These are phyloP conservation scores for Pomacea canaliculata DNA, from an alignment of 2,888 invertebrate species.

Conservation along the genomic window DNA sequence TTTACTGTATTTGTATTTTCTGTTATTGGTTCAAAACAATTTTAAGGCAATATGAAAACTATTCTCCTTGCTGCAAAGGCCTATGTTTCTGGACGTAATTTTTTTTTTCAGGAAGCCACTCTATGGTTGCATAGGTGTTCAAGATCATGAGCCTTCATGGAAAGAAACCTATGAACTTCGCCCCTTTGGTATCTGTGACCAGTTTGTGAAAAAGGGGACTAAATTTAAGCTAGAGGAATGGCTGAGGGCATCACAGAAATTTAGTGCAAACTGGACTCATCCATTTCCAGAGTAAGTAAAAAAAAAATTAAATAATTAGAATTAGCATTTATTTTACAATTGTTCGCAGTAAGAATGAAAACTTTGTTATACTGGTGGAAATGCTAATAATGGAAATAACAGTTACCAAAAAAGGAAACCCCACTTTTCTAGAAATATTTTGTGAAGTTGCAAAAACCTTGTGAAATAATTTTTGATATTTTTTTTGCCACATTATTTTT, in stretches of 20 bases:
- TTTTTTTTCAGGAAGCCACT: constrained; percentile 41
- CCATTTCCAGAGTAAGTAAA: constrained; percentile 46
- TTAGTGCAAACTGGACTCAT: constrained; percentile 56
- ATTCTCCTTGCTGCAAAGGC: no score
- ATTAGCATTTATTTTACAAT: not conserved
- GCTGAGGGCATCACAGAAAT: constrained; percentile 38
- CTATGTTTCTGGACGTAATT: not conserved
- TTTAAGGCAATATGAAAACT: no score
- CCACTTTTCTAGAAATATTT: no score
- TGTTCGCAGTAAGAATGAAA: no score
- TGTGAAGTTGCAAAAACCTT: no score
- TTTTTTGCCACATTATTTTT: no score
- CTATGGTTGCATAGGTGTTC: constrained; percentile 65
- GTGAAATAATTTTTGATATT: no score
- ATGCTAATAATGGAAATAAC: no score
- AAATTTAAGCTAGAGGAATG: constrained; percentile 39
- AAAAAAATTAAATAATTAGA: no score
- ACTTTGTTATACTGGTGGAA: not conserved
- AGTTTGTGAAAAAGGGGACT: constrained; percentile 43
- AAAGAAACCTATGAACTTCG: constrained; percentile 47
- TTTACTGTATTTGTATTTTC: no score
- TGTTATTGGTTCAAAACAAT: no score
- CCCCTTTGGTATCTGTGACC: constrained; percentile 62
- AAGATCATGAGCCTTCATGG: constrained; percentile 63
- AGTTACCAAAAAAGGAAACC: no score